Percentiles rank a stretch among this genome's conserved stretches.
phyloP scores from a whole-genome alignment of 1,140 invertebrate species.

The Danaus melanippus region DNA sequence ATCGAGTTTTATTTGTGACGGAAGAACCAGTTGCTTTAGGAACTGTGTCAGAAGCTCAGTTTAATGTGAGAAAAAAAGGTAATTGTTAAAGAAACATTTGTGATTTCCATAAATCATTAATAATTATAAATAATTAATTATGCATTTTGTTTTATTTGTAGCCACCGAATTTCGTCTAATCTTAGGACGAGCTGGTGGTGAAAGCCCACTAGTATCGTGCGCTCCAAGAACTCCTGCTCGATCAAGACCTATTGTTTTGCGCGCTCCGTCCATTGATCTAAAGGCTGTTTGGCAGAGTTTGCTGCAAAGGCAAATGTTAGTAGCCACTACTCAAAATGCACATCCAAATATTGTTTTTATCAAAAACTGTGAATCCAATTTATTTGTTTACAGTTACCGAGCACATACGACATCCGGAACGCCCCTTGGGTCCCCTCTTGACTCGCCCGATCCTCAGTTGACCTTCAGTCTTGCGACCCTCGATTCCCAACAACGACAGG shows the following conservation, averaged over 20 bases:
- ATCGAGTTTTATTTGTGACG: slow-evolving; percentile 87
- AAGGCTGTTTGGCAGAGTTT: slow-evolving; percentile 92
- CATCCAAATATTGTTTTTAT: neutral
- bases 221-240: slow-evolving; percentile 76
- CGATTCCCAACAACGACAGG: slow-evolving; percentile 74
- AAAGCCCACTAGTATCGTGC: slow-evolving; percentile 79
- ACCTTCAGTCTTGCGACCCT: slow-evolving; percentile 76
- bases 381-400: slow-evolving; percentile 74
- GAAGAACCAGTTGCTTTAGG: slow-evolving; percentile 86
- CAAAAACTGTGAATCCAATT: slow-evolving; percentile 1
- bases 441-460: slow-evolving; percentile 76
- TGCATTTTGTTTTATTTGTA: slow-evolving; percentile 41
- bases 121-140: slow-evolving; percentile 1
- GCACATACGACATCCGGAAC: slow-evolving; percentile 76
- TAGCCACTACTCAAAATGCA: slow-evolving; percentile 14
- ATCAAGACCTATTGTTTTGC: slow-evolving; percentile 79
- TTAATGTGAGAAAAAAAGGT: slow-evolving; percentile 88
- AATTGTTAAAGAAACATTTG: slow-evolving; percentile 7
- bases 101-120: no score
- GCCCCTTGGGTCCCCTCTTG: slow-evolving; percentile 80
- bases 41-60: slow-evolving; percentile 85
- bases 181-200: slow-evolving; percentile 74
- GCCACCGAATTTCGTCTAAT: slow-evolving; percentile 81
- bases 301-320: slow-evolving; percentile 89
- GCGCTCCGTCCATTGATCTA: slow-evolving; percentile 85